Percentiles rank a stretch among this genome's conserved stretches.
phyloP scores from a whole-genome alignment of 2,888 invertebrate genomes.

The Ligdia adustata region DNA sequence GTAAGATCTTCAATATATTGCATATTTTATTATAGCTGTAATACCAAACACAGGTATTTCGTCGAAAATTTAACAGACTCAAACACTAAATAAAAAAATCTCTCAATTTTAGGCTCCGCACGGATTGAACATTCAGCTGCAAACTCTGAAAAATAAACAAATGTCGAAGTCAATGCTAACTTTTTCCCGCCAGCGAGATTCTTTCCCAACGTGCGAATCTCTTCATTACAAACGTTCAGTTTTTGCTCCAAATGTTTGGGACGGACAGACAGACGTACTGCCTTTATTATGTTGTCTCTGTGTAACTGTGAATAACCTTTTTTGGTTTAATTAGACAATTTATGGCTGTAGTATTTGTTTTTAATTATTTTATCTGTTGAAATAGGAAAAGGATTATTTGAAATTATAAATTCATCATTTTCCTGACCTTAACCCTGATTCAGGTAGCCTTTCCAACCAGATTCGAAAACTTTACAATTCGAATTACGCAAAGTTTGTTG shows the following conservation, averaged over 20 bases:
- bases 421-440: too few species aligned
- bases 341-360: conserved; percentile 2
- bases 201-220: conserved; percentile 48
- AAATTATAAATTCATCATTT: too few species aligned
- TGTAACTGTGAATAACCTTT: conserved; percentile 4
- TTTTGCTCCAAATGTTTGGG: conserved; percentile 40
- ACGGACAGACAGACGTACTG: conserved; percentile 35
- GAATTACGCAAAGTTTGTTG: too few species aligned
- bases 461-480: too few species aligned
- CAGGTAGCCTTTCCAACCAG: too few species aligned
- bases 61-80: too few species aligned
- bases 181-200: conserved; percentile 19
- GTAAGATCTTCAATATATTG: too few species aligned
- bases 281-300: conserved; percentile 55
- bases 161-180: conserved; percentile 6
- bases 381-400: too few species aligned
- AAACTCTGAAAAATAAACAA: conserved; percentile 4
- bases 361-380: too few species aligned
- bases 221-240: conserved; percentile 47
- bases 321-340: conserved; percentile 12
- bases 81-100: not conserved
- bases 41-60: too few species aligned
- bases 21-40: too few species aligned
- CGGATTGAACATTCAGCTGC: conserved; percentile 2
- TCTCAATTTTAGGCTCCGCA: not conserved